Base-by-base conservation (phyloP, 2,797 vertebrate genomes). In the Schizothorax lantsangensis region DNA sequence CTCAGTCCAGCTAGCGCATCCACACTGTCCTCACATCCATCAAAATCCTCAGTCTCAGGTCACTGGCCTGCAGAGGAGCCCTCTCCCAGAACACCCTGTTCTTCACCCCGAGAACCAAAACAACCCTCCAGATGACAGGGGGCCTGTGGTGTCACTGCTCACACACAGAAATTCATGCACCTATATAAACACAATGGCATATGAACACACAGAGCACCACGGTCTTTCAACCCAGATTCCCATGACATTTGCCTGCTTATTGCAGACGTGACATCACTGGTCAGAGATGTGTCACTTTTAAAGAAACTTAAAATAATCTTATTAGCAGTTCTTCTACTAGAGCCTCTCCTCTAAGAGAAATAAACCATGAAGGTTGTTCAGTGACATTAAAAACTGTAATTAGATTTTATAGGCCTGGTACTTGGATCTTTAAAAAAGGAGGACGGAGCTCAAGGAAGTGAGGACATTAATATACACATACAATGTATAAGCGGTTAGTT, bases 41-140 rank as follows among this genome's bases (percentile, higher is more conserved):
- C 57, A 73, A 73, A 36, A 74, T 79, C 69, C 66, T 57, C 23
- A 33, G 26, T 40, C 72, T 33, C 45, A 33, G 72, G 36, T 72
- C 73, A 72, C 23, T 72, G 74, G 73, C 84, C 84, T 54, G 33
- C 59, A 82, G 84, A 43, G 36, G 23, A 49, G 11, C 73, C 77
- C 49, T 62, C 12, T 71, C 19, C 68, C 79, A 62, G 54, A 23
- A 78, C 26, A 57, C 19, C 62, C 71, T 81, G 64, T 78, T 86
- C 78, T 66, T 69, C 7, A 62, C 83, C 86, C 74, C 45, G 19
- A 85, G 82, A 87, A 84, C 57, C 89, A 89, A 82, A 88, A 84
- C 87, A 74, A 57, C 73, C 57, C 73, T 82, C 38, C 72, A 33
- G 78, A 80, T 83, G 73, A 83, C 79, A 54, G 36, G n/a, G 77